Conservation (phyloP, 2,797 vertebrate species). For the Leptodactylus fallax region DNA sequence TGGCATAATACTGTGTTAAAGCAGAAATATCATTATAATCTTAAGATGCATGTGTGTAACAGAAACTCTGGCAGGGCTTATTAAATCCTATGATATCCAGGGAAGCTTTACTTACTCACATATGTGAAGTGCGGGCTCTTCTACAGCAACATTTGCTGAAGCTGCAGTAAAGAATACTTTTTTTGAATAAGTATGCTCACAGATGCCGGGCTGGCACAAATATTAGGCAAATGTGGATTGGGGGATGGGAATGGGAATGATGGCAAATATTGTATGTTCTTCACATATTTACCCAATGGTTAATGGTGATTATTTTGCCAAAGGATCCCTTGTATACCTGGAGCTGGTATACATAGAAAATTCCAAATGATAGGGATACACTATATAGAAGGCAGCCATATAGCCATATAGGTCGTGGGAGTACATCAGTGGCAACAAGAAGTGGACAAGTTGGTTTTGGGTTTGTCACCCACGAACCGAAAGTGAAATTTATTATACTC, state of each 20-base stretch:
- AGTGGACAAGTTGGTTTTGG: no score
- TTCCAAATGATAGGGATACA: not conserved
- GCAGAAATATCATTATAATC: conserved; percentile 19
- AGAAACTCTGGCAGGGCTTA: not conserved
- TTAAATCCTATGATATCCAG: conserved; percentile 1
- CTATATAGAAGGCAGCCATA: not conserved
- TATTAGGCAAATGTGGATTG: not conserved
- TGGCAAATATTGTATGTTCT: not conserved
- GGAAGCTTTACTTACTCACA: conserved; percentile 5
- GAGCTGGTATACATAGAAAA: not conserved
- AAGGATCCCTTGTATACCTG: not conserved
- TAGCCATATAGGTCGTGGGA: no score
- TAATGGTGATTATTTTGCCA: not conserved
- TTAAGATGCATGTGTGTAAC: not conserved
- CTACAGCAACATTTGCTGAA: not conserved
- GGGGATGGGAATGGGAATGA: not conserved
- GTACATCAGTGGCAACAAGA: no score
- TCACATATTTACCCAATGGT: not conserved
- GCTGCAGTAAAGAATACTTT: not conserved
- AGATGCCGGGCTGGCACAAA: not conserved
- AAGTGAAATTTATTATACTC: no score
- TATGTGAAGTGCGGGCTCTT: not conserved
- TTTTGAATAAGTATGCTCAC: not conserved
- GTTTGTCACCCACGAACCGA: no score
- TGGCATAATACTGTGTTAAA: conserved; percentile 28